Evolutionary conservation across 2,888 invertebrate genomes (phyloP), one percentile per base, ranked within the genome.

Genomic region (Epiblema foenella): DNA sequence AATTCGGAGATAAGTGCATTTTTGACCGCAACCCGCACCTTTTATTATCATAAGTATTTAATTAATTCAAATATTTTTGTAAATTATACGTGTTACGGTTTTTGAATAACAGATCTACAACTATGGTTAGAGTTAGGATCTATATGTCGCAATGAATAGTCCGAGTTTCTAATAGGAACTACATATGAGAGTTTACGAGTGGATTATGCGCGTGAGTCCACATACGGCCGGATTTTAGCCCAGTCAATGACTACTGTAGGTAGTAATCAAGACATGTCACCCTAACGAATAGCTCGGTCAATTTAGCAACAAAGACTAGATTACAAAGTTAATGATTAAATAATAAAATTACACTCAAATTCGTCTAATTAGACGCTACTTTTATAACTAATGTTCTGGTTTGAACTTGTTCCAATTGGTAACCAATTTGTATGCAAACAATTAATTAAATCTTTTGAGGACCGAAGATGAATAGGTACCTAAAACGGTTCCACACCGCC

Each of bases 41-140:
- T 83, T 91, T 89, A 88, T 42, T 37, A 18, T 82, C 87, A 86
- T 91, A 89, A 88, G 86, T 82, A 85, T 85, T 83, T 88, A 89
- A 92, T 92, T 90, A 89, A 88, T 90, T 88, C 87, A 81, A 79
- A 82, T 85, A 82, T 79, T 83, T 84, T 84, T 83, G n/a, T 85
- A 86, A 73, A 76, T 72, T 79, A 84, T 79, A 83, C 73, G 84
- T 84, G 79, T 82, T 83, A 74, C 37, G 79, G 80, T 80, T 81
- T 83, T 81, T 79, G 77, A 80, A 33, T 17, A 54, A 54, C 52
- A 49, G 80, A 18, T 17, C 24, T 46, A 83, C 79, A 81, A 76
- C 78, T 80, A 78, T 77, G 77, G 79, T 78, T 77, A 62, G n/a
- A n/a, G 57, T 72, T 74, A 63, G 68, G n/a, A n/a, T n/a, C n/a